Percentiles rank a stretch among this genome's conserved stretches.
Evolutionary conservation across 1,140 invertebrate species (phyloP).

Genomic region (Ditylenchus dipsaci): DNA sequence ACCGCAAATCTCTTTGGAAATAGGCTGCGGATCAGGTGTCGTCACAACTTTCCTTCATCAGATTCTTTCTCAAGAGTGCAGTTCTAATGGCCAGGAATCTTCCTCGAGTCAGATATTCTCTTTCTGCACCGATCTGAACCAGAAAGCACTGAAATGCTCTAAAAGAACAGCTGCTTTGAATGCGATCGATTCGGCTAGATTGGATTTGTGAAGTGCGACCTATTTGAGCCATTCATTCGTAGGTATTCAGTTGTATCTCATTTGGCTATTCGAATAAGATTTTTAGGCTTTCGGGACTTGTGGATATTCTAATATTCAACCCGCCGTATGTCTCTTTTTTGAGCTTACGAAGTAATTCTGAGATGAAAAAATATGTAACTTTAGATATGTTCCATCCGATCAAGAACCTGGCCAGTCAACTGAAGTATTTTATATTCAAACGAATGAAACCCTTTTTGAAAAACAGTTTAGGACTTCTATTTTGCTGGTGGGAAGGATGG

Average conservation of each 20-base stretch:
- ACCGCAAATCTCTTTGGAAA: slow-evolving; percentile 74
- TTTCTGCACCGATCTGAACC: slow-evolving; percentile 73
- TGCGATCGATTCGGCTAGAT: slow-evolving; percentile 2
- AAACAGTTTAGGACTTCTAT: slow-evolving; percentile 42
- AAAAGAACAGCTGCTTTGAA: slow-evolving; percentile 67
- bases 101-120: not conserved
- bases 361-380: not conserved
- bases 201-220: slow-evolving; percentile 31
- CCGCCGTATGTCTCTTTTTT: slow-evolving; percentile 90
- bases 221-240: slow-evolving; percentile 10
- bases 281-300: slow-evolving; percentile 23
- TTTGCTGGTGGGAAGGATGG: slow-evolving; percentile 51
- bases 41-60: slow-evolving; percentile 78
- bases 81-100: no score
- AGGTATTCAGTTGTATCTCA: no score
- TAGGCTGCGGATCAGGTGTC: slow-evolving; percentile 88
- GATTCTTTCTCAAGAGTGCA: slow-evolving; percentile 62
- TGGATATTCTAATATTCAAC: slow-evolving; percentile 89
- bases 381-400: slow-evolving; percentile 2
- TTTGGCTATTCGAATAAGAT: no score
- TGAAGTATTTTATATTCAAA: not conserved
- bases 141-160: slow-evolving; percentile 70
- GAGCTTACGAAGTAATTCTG: not conserved
- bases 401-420: not conserved
- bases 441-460: not conserved